phyloP scores from a whole-genome alignment of 2,113 vertebrate genomes.

The Chaenogobius annularis region DNA sequence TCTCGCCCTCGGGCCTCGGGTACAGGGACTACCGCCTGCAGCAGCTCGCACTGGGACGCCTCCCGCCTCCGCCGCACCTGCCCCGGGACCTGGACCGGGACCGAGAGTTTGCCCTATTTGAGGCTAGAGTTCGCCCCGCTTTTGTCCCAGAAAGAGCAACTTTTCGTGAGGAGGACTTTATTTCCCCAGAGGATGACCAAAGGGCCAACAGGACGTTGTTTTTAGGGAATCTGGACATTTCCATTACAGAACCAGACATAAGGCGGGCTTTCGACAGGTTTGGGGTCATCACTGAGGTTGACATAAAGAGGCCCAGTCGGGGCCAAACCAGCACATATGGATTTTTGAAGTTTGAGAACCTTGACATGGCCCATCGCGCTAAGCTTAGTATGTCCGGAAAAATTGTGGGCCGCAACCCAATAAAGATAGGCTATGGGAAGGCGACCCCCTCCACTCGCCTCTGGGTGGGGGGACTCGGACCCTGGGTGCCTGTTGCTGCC shows the following conservation, averaged over 20 bases:
- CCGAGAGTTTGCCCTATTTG: constrained; percentile 86
- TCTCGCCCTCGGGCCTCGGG: constrained; percentile 88
- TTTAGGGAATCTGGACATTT: constrained; percentile 93
- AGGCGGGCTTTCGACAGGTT: constrained; percentile 92
- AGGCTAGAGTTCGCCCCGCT: constrained; percentile 85
- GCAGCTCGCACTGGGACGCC: constrained; percentile 89
- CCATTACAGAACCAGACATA: constrained; percentile 89
- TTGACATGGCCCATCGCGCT: constrained; percentile 97
- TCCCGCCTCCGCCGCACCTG: constrained; percentile 88
- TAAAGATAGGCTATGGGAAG: constrained; percentile 98
- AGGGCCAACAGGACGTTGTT: constrained; percentile 95
- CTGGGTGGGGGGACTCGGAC: constrained; percentile 95
- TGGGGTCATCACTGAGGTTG: constrained; percentile 95
- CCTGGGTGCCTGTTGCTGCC: constrained; percentile 92
- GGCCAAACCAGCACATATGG: constrained; percentile 95
- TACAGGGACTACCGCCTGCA: constrained; percentile 94
- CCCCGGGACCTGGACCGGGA: constrained; percentile 91
- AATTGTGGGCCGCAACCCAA: constrained; percentile 90
- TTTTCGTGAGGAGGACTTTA: constrained; percentile 91
- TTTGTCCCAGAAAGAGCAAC: constrained; percentile 86
- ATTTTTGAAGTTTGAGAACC: constrained; percentile 96
- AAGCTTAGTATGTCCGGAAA: constrained; percentile 98
- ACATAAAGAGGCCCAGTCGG: constrained; percentile 89
- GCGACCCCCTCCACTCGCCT: constrained; percentile 93
- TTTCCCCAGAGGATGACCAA: constrained; percentile 95